Evolutionary conservation across 1,140 invertebrate genomes (phyloP).

Genomic region (Micrasema longulum): DNA sequence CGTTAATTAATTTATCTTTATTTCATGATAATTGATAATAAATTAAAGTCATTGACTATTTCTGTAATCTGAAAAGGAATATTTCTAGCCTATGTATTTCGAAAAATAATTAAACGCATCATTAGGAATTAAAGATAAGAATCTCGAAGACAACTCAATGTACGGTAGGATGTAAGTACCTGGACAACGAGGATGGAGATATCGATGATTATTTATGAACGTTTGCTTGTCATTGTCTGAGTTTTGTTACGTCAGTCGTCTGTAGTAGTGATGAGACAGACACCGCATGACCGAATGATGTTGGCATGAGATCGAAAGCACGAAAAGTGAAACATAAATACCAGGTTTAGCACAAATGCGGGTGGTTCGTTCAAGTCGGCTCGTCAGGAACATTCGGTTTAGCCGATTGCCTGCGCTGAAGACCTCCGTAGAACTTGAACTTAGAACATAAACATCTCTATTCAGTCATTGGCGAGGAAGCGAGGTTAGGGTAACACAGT

Average conservation of each 20-base stretch:
- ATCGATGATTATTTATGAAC: slow-evolving; percentile 1
- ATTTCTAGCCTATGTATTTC: too few relatives aligned
- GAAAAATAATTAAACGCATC: too few relatives aligned
- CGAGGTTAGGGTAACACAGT: not conserved
- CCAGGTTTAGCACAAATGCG: slow-evolving; percentile 50
- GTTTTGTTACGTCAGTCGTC: slow-evolving; percentile 12
- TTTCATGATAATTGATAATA: too few relatives aligned
- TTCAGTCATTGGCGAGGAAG: slow-evolving; percentile 8
- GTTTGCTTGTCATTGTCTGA: too few relatives aligned
- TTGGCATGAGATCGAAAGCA: slow-evolving; percentile 36
- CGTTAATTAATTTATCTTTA: too few relatives aligned
- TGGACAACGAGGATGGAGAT: not conserved
- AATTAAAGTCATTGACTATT: too few relatives aligned
- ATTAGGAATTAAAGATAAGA: too few relatives aligned
- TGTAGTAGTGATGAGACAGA: slow-evolving; percentile 27
- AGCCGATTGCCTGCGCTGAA: too few relatives aligned
- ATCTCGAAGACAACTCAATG: too few relatives aligned
- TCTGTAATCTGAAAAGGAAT: too few relatives aligned
- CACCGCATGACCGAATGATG: slow-evolving; percentile 15
- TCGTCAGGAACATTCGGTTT: slow-evolving; percentile 18
- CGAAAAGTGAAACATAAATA: slow-evolving; percentile 54
- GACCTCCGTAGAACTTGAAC: slow-evolving; percentile 21
- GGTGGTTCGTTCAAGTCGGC: slow-evolving; percentile 41
- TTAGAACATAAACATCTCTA: slow-evolving; percentile 10
- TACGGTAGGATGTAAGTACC: too few relatives aligned